Conservation (phyloP, 2,113 vertebrate species). For the Amblyopsis rosae region DNA sequence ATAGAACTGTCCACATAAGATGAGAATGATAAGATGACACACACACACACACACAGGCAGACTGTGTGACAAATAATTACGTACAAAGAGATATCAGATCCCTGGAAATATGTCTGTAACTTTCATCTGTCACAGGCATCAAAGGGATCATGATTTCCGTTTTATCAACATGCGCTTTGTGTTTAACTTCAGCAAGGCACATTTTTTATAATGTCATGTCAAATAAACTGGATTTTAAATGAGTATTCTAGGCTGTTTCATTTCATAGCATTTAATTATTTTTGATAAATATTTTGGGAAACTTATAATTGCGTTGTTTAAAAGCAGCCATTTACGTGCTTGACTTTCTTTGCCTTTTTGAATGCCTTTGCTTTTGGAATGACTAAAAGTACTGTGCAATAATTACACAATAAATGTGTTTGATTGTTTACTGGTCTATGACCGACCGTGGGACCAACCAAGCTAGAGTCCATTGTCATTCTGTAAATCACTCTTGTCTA, state of each 20-base stretch:
- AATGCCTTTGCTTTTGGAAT: background rate
- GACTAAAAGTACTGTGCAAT: background rate
- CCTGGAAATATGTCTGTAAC: conserved; percentile 28
- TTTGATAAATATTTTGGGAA: no score
- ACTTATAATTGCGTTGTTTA: no score
- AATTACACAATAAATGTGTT: background rate
- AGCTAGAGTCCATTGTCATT: background rate
- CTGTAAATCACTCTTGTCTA: background rate
- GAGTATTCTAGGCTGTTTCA: background rate
- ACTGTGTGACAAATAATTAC: conserved; percentile 38
- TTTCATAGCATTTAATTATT: no score
- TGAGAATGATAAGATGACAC: conserved; percentile 40
- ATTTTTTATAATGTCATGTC: background rate
- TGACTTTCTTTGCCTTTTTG: background rate
- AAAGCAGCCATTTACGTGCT: no score
- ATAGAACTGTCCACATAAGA: conserved; percentile 36
- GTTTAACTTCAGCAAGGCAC: background rate
- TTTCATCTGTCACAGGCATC: conserved; percentile 10
- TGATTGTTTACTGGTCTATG: background rate
- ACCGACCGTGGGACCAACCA: background rate
- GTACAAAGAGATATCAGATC: conserved; percentile 37
- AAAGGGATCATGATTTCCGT: background rate
- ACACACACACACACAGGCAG: conserved; percentile 3
- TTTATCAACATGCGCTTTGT: conserved; percentile 32
- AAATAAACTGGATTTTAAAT: background rate